Evolutionary conservation across 2,797 vertebrate genomes (phyloP).

Genomic region (Pangasius mekongensis): DNA sequence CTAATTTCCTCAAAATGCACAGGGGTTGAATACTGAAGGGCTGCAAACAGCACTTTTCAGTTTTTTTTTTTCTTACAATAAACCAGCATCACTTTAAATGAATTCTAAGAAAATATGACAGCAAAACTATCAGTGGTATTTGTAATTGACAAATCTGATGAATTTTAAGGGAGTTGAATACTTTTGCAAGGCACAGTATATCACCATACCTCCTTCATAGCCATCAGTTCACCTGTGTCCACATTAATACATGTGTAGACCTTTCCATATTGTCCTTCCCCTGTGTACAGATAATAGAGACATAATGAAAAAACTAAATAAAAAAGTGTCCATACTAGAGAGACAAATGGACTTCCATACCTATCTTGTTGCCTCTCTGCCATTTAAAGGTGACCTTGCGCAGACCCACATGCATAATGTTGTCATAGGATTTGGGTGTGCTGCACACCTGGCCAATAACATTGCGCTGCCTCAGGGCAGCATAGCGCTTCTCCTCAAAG

Average conservation of each 20-base stretch:
- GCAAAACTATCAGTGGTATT: neutral
- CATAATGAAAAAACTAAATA: neutral
- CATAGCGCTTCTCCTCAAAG: constrained; percentile 91
- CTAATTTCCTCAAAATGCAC: neutral
- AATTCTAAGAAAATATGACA: neutral
- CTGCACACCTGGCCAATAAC: constrained; percentile 98
- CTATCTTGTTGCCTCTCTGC: constrained; percentile 99
- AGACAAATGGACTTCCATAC: constrained; percentile 67
- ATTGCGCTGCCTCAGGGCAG: constrained; percentile 91
- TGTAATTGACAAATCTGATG: neutral
- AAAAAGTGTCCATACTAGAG: neutral
- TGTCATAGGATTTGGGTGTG: constrained; percentile 95
- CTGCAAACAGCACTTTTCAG: neutral
- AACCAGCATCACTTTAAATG: neutral
- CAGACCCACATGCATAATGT: constrained; percentile 96
- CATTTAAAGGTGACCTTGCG: constrained; percentile 99
- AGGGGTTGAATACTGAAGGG: neutral
- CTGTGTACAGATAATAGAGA: constrained; percentile 66
- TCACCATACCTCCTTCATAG: constrained; percentile 93
- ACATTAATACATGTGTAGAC: constrained; percentile 99
- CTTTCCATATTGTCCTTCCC: constrained; percentile 98
- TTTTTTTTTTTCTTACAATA: neutral
- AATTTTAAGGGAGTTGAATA: neutral
- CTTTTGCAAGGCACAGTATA: neutral
- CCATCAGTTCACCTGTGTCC: constrained; percentile 98